phyloP scores from a whole-genome alignment of 2,888 invertebrate genomes.

The Thelaira solivaga region DNA sequence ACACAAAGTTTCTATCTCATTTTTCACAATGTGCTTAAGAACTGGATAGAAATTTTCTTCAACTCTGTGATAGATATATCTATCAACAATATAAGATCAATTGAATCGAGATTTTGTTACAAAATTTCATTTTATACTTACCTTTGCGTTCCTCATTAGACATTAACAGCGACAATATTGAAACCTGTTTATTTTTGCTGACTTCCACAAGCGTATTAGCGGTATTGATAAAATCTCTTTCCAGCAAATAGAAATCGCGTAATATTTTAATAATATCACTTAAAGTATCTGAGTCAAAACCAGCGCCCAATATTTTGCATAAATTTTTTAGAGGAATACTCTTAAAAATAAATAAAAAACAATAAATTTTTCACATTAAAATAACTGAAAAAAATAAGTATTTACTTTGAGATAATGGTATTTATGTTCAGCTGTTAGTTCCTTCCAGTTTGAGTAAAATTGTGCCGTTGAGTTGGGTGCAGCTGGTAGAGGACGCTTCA shows the following conservation, averaged over 20 bases:
- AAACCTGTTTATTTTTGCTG: slow-evolving; percentile 72
- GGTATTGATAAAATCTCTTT: slow-evolving; percentile 68
- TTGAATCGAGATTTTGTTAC: no score
- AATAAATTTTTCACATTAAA: neutral
- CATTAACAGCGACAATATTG: slow-evolving; percentile 73
- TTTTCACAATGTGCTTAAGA: no score
- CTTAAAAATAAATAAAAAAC: slow-evolving; percentile 48
- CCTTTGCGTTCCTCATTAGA: slow-evolving; percentile 71
- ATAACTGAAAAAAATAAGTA: neutral
- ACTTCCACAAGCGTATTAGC: slow-evolving; percentile 70
- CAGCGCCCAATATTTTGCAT: slow-evolving; percentile 74
- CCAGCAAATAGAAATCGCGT: slow-evolving; percentile 70
- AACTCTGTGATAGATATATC: no score
- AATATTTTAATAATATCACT: slow-evolving; percentile 70
- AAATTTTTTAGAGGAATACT: slow-evolving; percentile 70
- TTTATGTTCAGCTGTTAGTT: slow-evolving; percentile 70
- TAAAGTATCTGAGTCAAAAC: slow-evolving; percentile 74
- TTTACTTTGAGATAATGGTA: slow-evolving; percentile 73
- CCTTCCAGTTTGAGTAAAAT: slow-evolving; percentile 75
- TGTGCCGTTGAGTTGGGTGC: slow-evolving; percentile 73
- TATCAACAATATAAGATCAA: no score
- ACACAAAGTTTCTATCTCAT: no score
- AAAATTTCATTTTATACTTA: slow-evolving; percentile 63
- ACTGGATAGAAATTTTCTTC: no score
- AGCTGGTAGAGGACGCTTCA: slow-evolving; percentile 67